phyloP scores from a whole-genome alignment of 2,113 vertebrate species.

The Illadopsis cleaveri region DNA sequence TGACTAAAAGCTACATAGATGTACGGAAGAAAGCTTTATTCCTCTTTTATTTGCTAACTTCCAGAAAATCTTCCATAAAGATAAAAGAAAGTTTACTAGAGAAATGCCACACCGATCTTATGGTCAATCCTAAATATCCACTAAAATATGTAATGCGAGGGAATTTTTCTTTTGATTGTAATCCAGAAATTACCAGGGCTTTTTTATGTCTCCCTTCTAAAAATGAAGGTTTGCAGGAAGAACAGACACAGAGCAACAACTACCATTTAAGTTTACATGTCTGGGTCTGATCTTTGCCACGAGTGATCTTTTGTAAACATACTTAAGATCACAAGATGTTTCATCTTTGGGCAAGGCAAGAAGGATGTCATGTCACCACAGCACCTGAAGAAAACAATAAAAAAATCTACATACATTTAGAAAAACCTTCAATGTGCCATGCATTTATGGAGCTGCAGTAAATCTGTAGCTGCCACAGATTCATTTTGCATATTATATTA shows the following conservation, averaged over 20 bases:
- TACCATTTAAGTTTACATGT: conserved; percentile 12
- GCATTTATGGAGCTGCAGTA: neutral
- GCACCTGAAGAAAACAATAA: conserved; percentile 34
- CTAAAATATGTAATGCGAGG: neutral
- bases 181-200: neutral
- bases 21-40: neutral
- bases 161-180: conserved; percentile 39
- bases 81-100: neutral
- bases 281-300: conserved; percentile 27
- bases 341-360: conserved; percentile 29
- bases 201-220: neutral
- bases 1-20: neutral
- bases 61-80: neutral
- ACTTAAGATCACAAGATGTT: conserved; percentile 1
- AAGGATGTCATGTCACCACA: neutral
- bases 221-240: neutral
- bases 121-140: neutral
- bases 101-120: neutral
- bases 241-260: neutral
- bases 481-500: neutral
- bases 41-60: neutral
- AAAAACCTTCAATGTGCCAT: neutral
- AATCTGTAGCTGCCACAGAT: neutral
- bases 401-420: neutral
- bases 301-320: conserved; percentile 40